Conservation (phyloP, 2,113 vertebrate species). For the Callocephalon fimbriatum region DNA sequence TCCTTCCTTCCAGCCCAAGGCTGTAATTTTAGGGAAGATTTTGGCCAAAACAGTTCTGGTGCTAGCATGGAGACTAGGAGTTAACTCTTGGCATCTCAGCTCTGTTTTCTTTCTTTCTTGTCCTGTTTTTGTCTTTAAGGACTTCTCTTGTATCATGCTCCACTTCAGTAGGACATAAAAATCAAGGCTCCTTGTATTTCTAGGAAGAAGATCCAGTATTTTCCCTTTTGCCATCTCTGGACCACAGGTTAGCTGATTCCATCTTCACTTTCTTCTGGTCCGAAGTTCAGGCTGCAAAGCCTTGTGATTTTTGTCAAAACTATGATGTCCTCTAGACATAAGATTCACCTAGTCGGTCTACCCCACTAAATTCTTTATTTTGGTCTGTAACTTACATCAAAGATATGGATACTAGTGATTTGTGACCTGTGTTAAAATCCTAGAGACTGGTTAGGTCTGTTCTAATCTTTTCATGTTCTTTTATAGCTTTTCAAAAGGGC, state of each 20-base stretch:
- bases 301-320: not conserved
- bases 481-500: not conserved
- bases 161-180: not conserved
- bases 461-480: not conserved
- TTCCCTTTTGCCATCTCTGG: not conserved
- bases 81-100: not conserved
- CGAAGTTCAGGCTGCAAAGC: not conserved
- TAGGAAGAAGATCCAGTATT: not conserved
- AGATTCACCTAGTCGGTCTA: not conserved
- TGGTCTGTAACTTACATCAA: not conserved
- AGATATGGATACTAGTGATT: not conserved
- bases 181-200: not conserved
- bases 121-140: not conserved
- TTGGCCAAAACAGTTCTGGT: not conserved
- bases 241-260: not conserved
- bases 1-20: too few species aligned
- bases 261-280: not conserved
- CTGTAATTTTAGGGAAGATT: not conserved
- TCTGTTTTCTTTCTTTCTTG: not conserved
- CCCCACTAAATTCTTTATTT: not conserved
- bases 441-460: not conserved
- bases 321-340: rapidly evolving
- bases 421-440: not conserved
- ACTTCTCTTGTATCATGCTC: not conserved
- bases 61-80: not conserved